Evolutionary conservation across 2,113 vertebrate genomes (phyloP).

Genomic region (Mohoua ochrocephala): DNA sequence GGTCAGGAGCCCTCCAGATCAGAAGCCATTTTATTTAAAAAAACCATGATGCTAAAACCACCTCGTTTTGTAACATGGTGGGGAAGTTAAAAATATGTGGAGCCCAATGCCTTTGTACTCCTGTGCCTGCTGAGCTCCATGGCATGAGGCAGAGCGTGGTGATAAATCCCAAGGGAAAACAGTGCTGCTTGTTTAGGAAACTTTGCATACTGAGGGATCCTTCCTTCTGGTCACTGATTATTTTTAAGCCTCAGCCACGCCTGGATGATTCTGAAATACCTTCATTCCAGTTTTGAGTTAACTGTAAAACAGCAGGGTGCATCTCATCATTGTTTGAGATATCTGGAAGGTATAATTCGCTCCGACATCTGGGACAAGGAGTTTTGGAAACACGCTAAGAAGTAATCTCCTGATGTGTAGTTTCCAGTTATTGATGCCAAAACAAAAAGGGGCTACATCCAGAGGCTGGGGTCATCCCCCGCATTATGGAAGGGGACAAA

Average conservation of each 20-base stretch:
- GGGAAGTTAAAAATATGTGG: neutral
- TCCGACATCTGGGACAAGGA: neutral
- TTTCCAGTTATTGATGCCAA: neutral
- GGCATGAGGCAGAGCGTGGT: rapidly evolving
- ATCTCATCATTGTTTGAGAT: neutral
- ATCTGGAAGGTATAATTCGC: neutral
- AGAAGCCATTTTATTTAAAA: neutral
- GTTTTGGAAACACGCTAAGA: neutral
- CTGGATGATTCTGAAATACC: neutral
- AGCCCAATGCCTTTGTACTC: neutral
- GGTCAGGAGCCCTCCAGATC: neutral
- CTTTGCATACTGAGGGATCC: neutral
- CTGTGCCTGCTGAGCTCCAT: neutral
- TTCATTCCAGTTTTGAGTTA: neutral
- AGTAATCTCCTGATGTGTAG: neutral
- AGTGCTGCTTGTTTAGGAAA: neutral
- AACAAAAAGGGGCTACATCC: neutral
- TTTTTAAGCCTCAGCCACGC: neutral
- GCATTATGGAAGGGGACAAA: neutral
- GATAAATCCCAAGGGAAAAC: neutral
- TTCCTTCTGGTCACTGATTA: neutral
- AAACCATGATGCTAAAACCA: neutral
- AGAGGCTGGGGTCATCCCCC: neutral
- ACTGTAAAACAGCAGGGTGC: neutral
- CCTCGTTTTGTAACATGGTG: rapidly evolving